Evolutionary conservation across 2,113 vertebrate genomes (phyloP).

Genomic region (Turdus rufiventris): DNA sequence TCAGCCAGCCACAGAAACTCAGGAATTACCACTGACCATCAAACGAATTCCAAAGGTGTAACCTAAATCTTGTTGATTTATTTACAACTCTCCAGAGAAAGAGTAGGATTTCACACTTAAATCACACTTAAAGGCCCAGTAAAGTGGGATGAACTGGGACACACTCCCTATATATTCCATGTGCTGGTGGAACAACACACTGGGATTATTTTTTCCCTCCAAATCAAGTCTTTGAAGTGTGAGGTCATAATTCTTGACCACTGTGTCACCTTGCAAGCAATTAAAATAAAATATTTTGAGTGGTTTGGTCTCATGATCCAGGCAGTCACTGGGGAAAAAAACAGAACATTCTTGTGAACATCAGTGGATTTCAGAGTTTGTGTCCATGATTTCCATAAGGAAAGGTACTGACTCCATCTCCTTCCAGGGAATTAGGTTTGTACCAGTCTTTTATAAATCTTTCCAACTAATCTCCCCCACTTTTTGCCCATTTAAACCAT

Average conservation of each 20-base stretch:
- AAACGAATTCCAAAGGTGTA: not conserved
- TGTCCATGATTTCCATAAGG: not conserved
- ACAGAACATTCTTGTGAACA: not conserved
- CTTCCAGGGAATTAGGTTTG: not conserved
- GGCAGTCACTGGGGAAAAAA: not conserved
- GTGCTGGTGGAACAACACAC: not conserved
- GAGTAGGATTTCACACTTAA: not conserved
- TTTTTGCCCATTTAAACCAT: not conserved
- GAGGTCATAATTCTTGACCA: not conserved
- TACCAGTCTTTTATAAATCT: not conserved
- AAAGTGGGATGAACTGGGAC: not conserved
- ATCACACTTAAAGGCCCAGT: not conserved
- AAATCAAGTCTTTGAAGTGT: not conserved
- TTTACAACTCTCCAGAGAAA: not conserved
- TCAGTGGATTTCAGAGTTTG: not conserved
- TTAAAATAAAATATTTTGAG: not conserved
- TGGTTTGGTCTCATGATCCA: not conserved
- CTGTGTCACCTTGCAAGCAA: not conserved
- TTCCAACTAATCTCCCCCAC: not conserved
- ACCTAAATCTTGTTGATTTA: not conserved
- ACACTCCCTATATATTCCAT: fast-evolving
- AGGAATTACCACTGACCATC: not conserved
- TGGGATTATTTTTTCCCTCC: not conserved
- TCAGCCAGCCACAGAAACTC: not conserved
- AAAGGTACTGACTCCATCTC: not conserved